These are phyloP conservation scores for Urocyon cinereoargenteus DNA, from an alignment of 2,797 vertebrate species.

Conservation along the genomic window DNA sequence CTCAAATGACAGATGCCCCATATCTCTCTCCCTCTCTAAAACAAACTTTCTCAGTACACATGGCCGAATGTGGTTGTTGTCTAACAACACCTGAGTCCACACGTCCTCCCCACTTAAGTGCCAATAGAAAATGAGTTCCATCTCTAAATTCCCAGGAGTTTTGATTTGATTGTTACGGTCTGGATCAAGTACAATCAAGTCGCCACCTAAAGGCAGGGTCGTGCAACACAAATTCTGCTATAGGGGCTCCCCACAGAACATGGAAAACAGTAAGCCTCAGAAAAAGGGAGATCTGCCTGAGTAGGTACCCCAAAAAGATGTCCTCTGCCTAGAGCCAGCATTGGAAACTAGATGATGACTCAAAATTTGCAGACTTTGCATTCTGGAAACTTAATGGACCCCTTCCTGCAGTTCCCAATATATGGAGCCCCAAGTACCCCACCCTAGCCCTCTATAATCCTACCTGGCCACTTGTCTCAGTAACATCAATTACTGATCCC, in stretches of 20 bases:
- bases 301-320: neutral
- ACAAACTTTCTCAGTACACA: neutral
- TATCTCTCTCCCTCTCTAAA: neutral
- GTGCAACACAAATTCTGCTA: too few relatives aligned
- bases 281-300: neutral
- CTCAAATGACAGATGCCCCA: neutral
- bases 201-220: neutral
- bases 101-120: neutral
- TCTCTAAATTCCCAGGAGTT: neutral
- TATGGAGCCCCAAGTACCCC: neutral
- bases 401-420: neutral
- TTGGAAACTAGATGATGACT: neutral
- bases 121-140: neutral
- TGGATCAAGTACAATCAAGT: neutral
- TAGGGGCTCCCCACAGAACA: neutral
- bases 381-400: neutral
- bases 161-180: neutral
- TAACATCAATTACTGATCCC: neutral
- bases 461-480: neutral
- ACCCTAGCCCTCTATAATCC: too few relatives aligned
- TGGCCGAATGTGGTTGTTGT: neutral
- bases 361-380: neutral
- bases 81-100: neutral
- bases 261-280: neutral
- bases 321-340: neutral